Base-by-base conservation (phyloP, 2,888 invertebrate species). In the Yponomeuta evonymella region DNA sequence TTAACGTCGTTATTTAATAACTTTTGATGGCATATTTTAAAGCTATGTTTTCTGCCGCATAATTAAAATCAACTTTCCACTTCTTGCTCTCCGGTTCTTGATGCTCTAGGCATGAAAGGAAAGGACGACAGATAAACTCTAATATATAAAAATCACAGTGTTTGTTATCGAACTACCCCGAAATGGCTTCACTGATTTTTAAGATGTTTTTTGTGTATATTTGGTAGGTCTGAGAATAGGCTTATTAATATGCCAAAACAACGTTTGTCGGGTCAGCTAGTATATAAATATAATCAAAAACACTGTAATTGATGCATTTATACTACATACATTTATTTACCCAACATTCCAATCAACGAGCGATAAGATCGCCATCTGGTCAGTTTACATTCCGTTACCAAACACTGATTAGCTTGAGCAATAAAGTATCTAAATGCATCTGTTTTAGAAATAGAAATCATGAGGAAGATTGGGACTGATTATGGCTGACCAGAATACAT, bases 401-500 rank as follows among this genome's bases (percentile, higher is more conserved):
- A 80, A 80, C 78, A 81, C 77, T 83, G 81, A 83, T 84, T 83
- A 83, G 77, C 72, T 78, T 72, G 72, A 75, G 76, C 75, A 78
- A 79, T 83, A 79, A 84, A 82, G 77, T 75, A 79, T 79, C 78
- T 78, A 80, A 80, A 81, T 83, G 83, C 81, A 81, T 81, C 72
- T 74, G 74, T 80, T 81, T 83, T 83, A 80, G 81, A 84, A 83
- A 80, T 78, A 82, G 83, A 83, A 84, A 86, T 84, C 77, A 78
- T 30, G 51, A 79, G 78, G 77, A 79, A 78, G 79, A 79, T 80
- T 78, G 80, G 78, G 82, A 79, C 77, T 83, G 80, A 80, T 83
- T 83, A 82, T 77, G 74, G 78, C 80, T 79, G 78, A 23, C n/a
- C 63, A 63, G 58, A 43, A 43, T 30, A 30, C 51, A 12, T 58